A percentile compares a stretch with the other conserved stretches of the same genome.
Evolutionary conservation across 2,113 vertebrate species (phyloP).

Genomic region (Calypte anna): DNA sequence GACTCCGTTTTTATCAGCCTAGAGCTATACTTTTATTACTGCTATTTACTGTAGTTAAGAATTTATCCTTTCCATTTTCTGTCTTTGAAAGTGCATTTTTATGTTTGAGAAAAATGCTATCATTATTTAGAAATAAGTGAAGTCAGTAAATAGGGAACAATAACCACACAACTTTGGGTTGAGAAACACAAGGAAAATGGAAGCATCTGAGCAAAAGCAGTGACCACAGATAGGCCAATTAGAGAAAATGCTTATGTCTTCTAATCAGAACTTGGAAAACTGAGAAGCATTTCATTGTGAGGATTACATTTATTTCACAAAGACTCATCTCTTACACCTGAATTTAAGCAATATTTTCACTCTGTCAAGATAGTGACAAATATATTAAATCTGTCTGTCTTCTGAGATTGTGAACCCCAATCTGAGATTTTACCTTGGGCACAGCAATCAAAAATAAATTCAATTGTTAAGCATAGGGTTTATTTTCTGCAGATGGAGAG

Average conservation of each 20-base stretch:
- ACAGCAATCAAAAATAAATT: constrained; percentile 71
- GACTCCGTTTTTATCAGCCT: constrained; percentile 14
- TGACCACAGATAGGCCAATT: constrained; percentile 5
- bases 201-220: background rate
- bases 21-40: constrained; percentile 55
- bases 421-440: constrained; percentile 72
- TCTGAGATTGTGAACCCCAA: constrained; percentile 69
- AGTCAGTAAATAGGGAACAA: background rate
- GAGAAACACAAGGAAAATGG: constrained; percentile 18
- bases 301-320: constrained; percentile 58
- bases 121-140: constrained; percentile 26
- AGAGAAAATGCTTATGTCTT: background rate
- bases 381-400: constrained; percentile 79
- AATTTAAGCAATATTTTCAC: constrained; percentile 66
- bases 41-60: constrained; percentile 26
- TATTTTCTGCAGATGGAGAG: constrained; percentile 44
- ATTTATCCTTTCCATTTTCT: constrained; percentile 44
- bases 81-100: background rate
- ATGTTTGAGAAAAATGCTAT: constrained; percentile 14
- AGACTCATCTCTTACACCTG: constrained; percentile 49
- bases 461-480: constrained; percentile 45
- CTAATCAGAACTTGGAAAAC: background rate
- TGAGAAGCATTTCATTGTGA: background rate
- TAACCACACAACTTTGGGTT: background rate
- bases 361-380: constrained; percentile 73